Conservation (phyloP, 2,797 vertebrate genomes). For the Anguilla megastoma region DNA sequence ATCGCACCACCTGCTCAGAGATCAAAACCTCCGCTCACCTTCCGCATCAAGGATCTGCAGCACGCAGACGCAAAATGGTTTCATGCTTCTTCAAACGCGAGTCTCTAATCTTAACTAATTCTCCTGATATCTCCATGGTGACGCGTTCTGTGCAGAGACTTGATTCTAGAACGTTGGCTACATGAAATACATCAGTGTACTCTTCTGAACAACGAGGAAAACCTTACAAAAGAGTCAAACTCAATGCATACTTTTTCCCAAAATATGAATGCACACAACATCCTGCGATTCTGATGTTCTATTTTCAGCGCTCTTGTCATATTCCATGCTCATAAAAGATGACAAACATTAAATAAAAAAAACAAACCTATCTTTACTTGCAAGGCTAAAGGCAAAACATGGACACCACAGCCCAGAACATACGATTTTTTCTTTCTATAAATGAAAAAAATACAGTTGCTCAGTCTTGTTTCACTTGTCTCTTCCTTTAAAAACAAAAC, state of each 20-base stretch:
- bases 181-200: not conserved
- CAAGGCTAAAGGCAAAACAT: not conserved
- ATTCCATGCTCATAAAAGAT: conserved; percentile 18
- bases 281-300: not conserved
- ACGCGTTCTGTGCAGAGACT: not conserved
- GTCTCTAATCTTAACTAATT: not conserved
- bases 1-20: not conserved
- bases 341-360: conserved; percentile 34
- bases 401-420: not conserved
- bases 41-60: not conserved
- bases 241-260: not conserved
- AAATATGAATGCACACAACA: not conserved
- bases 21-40: not conserved
- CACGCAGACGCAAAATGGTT: not conserved
- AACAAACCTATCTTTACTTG: conserved; percentile 10
- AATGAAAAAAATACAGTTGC: conserved; percentile 23
- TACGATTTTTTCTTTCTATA: conserved; percentile 33
- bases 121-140: not conserved
- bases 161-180: not conserved
- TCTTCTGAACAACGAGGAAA: not conserved
- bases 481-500: conserved; percentile 60
- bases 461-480: conserved; percentile 56
- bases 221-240: not conserved
- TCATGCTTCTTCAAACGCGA: not conserved
- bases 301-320: not conserved